Evolutionary conservation across 2,797 vertebrate genomes (phyloP), one percentile per base, ranked within the genome.

Genomic region (Selene dorsalis): DNA sequence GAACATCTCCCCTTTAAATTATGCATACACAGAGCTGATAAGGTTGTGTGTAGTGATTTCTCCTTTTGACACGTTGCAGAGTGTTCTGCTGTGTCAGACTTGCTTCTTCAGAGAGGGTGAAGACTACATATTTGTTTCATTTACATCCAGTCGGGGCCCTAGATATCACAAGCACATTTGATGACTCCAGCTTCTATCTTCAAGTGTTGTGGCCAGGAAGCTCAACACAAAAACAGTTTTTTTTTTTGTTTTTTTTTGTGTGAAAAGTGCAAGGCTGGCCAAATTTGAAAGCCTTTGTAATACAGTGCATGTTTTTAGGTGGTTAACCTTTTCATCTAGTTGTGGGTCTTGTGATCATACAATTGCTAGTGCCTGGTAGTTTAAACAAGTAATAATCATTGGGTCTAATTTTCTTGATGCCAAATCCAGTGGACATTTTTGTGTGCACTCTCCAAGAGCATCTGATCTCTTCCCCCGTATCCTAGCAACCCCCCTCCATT

Each of bases 1-100:
- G 92, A 94, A 94, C 93, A 95, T 94, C 92, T 94, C 91, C 91
- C 87, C 88, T 91, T 90, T 95, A 93, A 94, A 95, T 95, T 94
- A 95, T 94, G 92, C 93, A 94, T 94, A 93, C 84, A 81, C 79
- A 83, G 87, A 89, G 90, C 88, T 92, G 94, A 93, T 94, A 93
- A 93, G 89, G 82, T 84, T 88, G 85, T 86, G 91, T 87, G 90
- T 90, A 92, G 92, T 87, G 87, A 92, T 94, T 94, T 90, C 91
- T 93, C 86, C 88, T 90, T 91, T 90, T 93, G 92, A 94, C 93
- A 94, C 85, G 1, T 82, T 81, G 80, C 77, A 79, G 77, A 82
- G 78, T 81, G 82, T 89, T 91, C 83, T 74, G 87, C 83, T 79
- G 87, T 92, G 91, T 92, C 85, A 85, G 87, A 77, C 60, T 79